Evolutionary conservation across 2,113 vertebrate genomes (phyloP), one percentile per base, ranked within the genome.

Genomic region (Clarias macrocephalus): DNA sequence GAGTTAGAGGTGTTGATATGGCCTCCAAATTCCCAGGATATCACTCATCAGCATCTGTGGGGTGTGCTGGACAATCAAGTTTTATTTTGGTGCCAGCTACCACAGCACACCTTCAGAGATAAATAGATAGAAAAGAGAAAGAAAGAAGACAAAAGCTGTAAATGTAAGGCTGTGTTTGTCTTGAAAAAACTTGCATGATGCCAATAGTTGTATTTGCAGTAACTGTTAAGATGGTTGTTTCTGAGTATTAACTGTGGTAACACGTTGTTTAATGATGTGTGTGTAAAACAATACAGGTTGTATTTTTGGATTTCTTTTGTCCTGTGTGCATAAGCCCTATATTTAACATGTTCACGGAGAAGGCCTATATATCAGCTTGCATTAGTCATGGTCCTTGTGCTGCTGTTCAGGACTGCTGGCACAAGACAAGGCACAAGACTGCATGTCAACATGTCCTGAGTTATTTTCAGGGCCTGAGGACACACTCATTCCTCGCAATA

Each of bases 401-500:
- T 65, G 81, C 60, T 42, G 33, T 83, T 66, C 6, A 48, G 16
- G 56, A 70, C n/a, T 70, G n/a, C 42, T 56, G 48, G 52, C n/a
- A 70, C 52, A 54, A 76, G 73, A 54, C 48, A 70, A 6, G 66
- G 28, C 12, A 30, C 54, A 16, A 84, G 82, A 59, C 48, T 70
- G 66, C 66, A 59, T 84, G 66, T 84, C 66, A 72, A 57, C 65
- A 83, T 56, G n/a, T 52, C 3, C 48, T 21, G 79, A 77, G 85
- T 87, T 89, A 89, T 89, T 89, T 89, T 87, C 85, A 88, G 59
- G 57, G 16, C 19, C 84, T 76, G 59, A 86, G 72, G 80, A 83
- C 83, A 62, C 76, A 56, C 75, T 89, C 82, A 75, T 86, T 65
- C 82, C 48, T 63, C 59, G 19, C 7, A 60, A 82, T 88, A 75